phyloP scores from a whole-genome alignment of 2,113 vertebrate genomes.

The Neofelis nebulosa region DNA sequence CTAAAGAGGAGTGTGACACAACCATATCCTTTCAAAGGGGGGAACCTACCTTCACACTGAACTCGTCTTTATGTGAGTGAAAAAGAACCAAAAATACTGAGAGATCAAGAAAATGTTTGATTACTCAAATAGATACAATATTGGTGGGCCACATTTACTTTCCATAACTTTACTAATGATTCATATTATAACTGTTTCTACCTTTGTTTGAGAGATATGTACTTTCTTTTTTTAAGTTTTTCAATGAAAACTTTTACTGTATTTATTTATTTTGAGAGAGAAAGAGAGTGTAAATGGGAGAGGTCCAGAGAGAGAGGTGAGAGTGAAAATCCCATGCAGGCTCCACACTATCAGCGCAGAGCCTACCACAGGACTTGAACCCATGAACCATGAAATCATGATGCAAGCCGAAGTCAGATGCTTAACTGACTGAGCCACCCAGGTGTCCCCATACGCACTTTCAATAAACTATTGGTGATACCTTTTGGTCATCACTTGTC shows the following conservation, averaged over 20 bases:
- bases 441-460: not conserved
- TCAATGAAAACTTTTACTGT: no score
- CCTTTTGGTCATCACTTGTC: constrained; percentile 93
- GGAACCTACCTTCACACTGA: not conserved
- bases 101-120: not conserved
- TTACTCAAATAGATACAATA: not conserved
- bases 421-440: no score
- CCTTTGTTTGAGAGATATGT: not conserved
- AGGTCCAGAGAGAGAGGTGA: no score
- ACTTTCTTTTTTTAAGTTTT: no score
- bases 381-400: no score
- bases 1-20: not conserved
- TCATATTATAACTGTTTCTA: not conserved
- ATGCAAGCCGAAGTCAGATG: no score
- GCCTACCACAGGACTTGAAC: no score
- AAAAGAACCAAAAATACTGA: not conserved
- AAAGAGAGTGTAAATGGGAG: no score
- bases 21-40: not conserved
- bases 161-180: not conserved
- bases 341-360: no score
- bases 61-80: not conserved
- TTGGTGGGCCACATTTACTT: not conserved
- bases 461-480: constrained; percentile 73
- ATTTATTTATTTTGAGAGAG: no score
- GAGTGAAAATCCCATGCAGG: no score